Evolutionary conservation across 2,888 invertebrate species (phyloP), one percentile per base, ranked within the genome.

Genomic region (Acrocyrtus sp.): DNA sequence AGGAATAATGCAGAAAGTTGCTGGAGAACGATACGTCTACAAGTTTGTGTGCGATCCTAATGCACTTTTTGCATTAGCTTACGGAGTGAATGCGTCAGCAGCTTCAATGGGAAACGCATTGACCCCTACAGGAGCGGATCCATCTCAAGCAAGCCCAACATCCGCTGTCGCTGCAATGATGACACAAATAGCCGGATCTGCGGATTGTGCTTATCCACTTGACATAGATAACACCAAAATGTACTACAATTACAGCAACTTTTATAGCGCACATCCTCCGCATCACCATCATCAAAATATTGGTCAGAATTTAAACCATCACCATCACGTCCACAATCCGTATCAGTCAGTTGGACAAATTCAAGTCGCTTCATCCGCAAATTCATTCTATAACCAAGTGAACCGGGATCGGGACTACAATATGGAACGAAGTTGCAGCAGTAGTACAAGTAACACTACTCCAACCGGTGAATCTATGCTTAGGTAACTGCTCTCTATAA

Each of bases 1-100:
- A 84, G 96, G 96, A n/a, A 97, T 97, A 82, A 96, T 97, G 96
- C 96, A 96, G 85, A 97, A 97, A 85, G 97, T 97, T 0, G 94
- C 95, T 66, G 95, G 97, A 0, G 96, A 97, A 84, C 89, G 96
- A 82, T 97, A 97, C 86, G 96, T 97, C 12, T 97, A 97, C 87
- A 95, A 96, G 84, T 97, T 97, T 84, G 96, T 97, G 1, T 97
- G 96, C 85, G 96, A 96, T 84, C 96, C 96, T 0, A 94, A 94
- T 78, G 94, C 94, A 0, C 85, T 95, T 2, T 94, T 95, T 86
- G 93, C 91, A 82, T 92, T 94, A 92, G 91, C 92, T 8, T 90
- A 90, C 84, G 87, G 87, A 21, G 69, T 73, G 12, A 67, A 65
- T 45, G 62, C 73, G 6, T 60, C 63, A 5, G 60, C 72, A 5